These are phyloP conservation scores for Ganaspis brasiliensis DNA, from an alignment of 2,888 invertebrate genomes.

Conservation along the genomic window DNA sequence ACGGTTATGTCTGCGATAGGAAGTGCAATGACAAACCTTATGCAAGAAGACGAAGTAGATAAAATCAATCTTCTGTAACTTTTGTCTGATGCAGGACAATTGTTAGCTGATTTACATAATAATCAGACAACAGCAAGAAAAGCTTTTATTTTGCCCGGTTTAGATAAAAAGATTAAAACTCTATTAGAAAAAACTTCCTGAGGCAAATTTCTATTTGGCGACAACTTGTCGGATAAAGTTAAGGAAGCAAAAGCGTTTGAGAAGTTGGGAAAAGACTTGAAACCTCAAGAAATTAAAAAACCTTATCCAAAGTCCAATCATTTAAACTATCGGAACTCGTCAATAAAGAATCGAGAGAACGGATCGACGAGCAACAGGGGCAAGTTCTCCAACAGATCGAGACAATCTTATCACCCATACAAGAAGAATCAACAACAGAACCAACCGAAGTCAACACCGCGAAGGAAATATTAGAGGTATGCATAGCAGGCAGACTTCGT, in stretches of 20 bases:
- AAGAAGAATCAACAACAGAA: neutral
- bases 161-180: conserved; percentile 42
- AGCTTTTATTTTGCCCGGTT: conserved; percentile 48
- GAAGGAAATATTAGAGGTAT: neutral
- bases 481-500: conserved; percentile 27
- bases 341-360: too few species aligned
- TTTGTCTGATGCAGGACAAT: conserved; percentile 44
- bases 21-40: conserved; percentile 31
- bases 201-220: conserved; percentile 49
- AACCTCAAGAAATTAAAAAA: neutral
- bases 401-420: too few species aligned
- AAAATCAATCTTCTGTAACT: conserved; percentile 38
- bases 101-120: conserved; percentile 41
- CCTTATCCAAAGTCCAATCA: neutral
- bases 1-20: conserved; percentile 46
- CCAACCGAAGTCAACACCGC: neutral
- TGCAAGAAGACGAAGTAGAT: conserved; percentile 40
- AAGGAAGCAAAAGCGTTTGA: conserved; percentile 44
- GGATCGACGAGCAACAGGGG: too few species aligned
- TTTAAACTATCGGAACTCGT: too few species aligned
- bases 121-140: conserved; percentile 45
- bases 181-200: conserved; percentile 43
- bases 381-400: too few species aligned
- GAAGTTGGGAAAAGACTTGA: neutral
- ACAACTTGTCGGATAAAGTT: conserved; percentile 47